Percentiles rank a stretch among this genome's conserved stretches.
Evolutionary conservation across 1,140 invertebrate genomes (phyloP).

Genomic region (Galleria mellonella): DNA sequence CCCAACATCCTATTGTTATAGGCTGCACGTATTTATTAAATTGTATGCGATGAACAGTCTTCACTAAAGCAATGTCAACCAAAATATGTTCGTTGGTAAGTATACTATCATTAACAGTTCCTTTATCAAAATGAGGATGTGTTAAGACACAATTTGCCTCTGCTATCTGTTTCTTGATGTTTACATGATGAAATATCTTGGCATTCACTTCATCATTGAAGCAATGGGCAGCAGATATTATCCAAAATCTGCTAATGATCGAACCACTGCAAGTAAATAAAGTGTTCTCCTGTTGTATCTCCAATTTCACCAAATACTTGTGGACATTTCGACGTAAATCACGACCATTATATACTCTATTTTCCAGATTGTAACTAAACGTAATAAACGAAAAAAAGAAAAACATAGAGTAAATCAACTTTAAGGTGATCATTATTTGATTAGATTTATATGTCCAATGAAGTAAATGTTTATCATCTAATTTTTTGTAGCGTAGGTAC

Average conservation of each 20-base stretch:
- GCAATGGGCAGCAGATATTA: conserved; percentile 19
- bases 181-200: conserved; percentile 1
- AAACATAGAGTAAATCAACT: no score
- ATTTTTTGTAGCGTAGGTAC: no score
- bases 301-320: conserved; percentile 8
- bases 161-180: not conserved
- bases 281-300: not conserved
- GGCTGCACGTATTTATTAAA: conserved; percentile 7
- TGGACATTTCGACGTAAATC: conserved; percentile 2
- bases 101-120: not conserved
- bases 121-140: not conserved
- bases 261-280: conserved; percentile 12
- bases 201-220: not conserved
- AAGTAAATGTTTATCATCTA: no score
- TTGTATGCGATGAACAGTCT: conserved; percentile 3
- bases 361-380: no score
- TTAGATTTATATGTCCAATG: no score
- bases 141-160: not conserved
- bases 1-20: conserved; percentile 5
- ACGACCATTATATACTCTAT: not conserved
- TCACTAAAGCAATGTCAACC: conserved; percentile 17
- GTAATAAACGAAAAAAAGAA: no score
- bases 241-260: conserved; percentile 15
- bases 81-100: not conserved
- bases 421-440: no score